Percentiles rank a stretch among this genome's conserved stretches.
phyloP scores from a whole-genome alignment of 2,113 vertebrate genomes.

The Tapirus terrestris region DNA sequence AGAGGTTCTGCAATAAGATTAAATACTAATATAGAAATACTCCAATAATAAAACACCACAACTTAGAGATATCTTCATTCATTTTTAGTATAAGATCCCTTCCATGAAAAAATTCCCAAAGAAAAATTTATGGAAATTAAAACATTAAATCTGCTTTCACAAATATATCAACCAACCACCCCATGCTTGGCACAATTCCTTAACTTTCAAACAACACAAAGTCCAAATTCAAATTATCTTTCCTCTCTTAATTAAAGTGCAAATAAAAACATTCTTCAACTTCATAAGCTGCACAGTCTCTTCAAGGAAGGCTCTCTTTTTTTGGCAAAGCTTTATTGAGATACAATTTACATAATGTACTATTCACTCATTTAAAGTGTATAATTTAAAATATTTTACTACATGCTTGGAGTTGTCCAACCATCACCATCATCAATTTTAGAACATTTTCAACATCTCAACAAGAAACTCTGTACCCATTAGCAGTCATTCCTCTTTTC shows the following conservation, averaged over 20 bases:
- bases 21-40: neutral
- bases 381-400: neutral
- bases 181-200: neutral
- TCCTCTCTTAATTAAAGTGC: neutral
- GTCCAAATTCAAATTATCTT: neutral
- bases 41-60: neutral
- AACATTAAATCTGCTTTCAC: neutral
- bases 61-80: no score
- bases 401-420: neutral
- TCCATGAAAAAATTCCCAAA: neutral
- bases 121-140: neutral
- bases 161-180: neutral
- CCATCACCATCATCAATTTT: neutral
- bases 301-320: no score
- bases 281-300: neutral
- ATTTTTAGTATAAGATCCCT: no score
- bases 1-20: neutral
- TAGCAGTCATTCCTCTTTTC: no score
- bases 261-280: neutral
- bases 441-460: neutral
- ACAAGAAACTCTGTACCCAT: no score
- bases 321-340: neutral
- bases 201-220: neutral
- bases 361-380: neutral
- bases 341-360: no score